These are phyloP conservation scores for Cervus canadensis DNA, from an alignment of 2,113 vertebrate species.

Conservation along the genomic window DNA sequence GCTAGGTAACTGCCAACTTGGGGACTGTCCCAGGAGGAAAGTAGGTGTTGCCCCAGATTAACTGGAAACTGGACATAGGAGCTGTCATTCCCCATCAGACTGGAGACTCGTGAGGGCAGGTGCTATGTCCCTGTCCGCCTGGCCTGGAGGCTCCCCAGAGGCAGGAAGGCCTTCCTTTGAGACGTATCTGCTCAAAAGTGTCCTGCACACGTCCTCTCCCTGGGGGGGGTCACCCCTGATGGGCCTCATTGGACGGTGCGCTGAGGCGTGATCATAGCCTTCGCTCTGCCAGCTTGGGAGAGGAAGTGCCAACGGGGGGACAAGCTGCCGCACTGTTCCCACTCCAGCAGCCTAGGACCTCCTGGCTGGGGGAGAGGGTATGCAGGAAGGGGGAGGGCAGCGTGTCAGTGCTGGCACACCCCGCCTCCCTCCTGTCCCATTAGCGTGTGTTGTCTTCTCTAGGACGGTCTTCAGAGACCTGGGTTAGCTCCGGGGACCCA, in stretches of 20 bases:
- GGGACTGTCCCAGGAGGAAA: background rate
- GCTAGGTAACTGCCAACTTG: background rate
- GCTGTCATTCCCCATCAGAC: background rate
- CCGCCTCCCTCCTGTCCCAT: background rate
- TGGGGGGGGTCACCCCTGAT: background rate
- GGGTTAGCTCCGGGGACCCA: background rate
- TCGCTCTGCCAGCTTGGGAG: background rate
- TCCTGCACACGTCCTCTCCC: background rate
- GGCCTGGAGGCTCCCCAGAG: background rate
- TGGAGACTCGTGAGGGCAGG: background rate
- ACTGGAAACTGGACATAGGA: background rate
- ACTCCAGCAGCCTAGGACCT: background rate
- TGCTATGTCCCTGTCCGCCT: no score
- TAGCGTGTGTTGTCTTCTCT: background rate
- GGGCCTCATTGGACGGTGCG: background rate
- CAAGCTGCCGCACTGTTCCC: background rate
- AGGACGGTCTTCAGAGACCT: background rate
- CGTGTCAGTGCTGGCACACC: background rate
- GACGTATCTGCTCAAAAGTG: background rate
- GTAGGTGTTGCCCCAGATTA: background rate
- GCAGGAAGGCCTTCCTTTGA: background rate
- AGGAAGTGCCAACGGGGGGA: background rate
- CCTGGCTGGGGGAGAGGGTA: background rate
- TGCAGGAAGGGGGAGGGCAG: background rate
- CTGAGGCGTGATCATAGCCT: background rate